Evolutionary conservation across 2,888 invertebrate species (phyloP).

Genomic region (Meganola albula): DNA sequence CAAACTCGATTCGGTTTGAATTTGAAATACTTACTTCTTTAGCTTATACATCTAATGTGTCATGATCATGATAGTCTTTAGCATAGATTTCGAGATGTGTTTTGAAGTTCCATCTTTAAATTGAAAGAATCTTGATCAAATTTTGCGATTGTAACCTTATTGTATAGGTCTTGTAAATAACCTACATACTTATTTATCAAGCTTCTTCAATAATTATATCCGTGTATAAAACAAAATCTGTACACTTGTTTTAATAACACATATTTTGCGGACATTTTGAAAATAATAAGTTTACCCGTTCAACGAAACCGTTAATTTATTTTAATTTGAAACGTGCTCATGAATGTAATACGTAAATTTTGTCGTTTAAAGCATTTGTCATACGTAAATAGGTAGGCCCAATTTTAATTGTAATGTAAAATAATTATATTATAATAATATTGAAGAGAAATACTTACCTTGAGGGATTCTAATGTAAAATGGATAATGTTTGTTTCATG

Average conservation of each 20-base stretch:
- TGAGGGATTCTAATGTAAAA: slow-evolving; percentile 65
- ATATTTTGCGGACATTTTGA: slow-evolving; percentile 43
- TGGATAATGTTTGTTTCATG: slow-evolving; percentile 72
- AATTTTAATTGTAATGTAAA: slow-evolving; percentile 73
- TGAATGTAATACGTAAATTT: slow-evolving; percentile 67
- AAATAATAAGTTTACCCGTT: slow-evolving; percentile 44
- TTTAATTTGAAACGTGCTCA: slow-evolving; percentile 63
- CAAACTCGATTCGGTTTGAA: too few relatives aligned
- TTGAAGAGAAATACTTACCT: slow-evolving; percentile 66
- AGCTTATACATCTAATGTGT: too few relatives aligned
- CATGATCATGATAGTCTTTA: too few relatives aligned
- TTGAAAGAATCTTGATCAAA: slow-evolving; percentile 62
- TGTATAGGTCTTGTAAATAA: slow-evolving; percentile 70
- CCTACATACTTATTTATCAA: slow-evolving; percentile 49
- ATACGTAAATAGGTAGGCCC: slow-evolving; percentile 76
- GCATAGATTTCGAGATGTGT: too few relatives aligned
- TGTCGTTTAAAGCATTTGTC: slow-evolving; percentile 67
- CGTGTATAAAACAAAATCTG: slow-evolving; percentile 35
- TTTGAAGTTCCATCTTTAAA: too few relatives aligned
- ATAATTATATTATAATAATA: slow-evolving; percentile 66
- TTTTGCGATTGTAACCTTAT: slow-evolving; percentile 47
- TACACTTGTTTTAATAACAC: slow-evolving; percentile 55
- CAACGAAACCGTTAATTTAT: slow-evolving; percentile 55
- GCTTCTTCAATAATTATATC: slow-evolving; percentile 31
- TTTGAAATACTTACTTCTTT: slow-evolving; percentile 21